These are phyloP conservation scores for Odontothrips loti DNA, from an alignment of 2,888 invertebrate genomes.

Conservation along the genomic window DNA sequence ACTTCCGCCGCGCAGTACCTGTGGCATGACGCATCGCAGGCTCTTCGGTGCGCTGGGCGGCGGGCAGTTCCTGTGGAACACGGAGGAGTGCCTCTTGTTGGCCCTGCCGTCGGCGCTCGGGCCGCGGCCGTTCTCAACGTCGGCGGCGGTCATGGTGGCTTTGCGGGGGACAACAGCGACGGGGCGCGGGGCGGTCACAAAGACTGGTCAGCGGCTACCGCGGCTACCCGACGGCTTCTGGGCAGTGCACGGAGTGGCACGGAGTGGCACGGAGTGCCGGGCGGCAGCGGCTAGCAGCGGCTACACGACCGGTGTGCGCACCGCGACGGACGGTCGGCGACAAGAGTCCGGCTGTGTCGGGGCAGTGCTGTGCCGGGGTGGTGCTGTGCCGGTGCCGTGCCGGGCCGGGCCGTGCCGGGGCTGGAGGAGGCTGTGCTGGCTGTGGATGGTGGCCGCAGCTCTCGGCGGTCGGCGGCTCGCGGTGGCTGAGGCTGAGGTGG, in stretches of 20 bases:
- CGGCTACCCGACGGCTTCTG: too few relatives aligned
- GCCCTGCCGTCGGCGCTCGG: not conserved
- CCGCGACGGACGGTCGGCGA: not conserved
- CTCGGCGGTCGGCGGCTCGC: not conserved
- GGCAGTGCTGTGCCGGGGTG: too few relatives aligned
- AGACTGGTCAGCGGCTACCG: not conserved
- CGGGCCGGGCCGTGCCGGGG: not conserved
- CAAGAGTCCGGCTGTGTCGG: not conserved
- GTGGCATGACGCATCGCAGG: conserved; percentile 11
- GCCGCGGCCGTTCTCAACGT: not conserved
- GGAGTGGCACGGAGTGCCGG: not conserved
- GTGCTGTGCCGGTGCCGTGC: too few relatives aligned
- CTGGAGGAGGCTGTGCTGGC: not conserved
- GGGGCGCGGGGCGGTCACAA: not conserved
- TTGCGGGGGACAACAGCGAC: not conserved
- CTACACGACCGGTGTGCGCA: not conserved
- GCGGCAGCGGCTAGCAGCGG: not conserved
- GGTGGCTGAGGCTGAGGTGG: not conserved
- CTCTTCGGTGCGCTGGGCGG: not conserved
- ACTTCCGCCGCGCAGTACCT: not conserved
- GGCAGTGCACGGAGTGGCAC: not conserved
- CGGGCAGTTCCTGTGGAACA: not conserved
- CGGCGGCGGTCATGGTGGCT: not conserved
- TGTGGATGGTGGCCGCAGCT: too few relatives aligned
- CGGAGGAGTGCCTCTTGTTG: not conserved